Evolutionary conservation across 2,888 invertebrate genomes (phyloP).

Genomic region (Ctena decussata): DNA sequence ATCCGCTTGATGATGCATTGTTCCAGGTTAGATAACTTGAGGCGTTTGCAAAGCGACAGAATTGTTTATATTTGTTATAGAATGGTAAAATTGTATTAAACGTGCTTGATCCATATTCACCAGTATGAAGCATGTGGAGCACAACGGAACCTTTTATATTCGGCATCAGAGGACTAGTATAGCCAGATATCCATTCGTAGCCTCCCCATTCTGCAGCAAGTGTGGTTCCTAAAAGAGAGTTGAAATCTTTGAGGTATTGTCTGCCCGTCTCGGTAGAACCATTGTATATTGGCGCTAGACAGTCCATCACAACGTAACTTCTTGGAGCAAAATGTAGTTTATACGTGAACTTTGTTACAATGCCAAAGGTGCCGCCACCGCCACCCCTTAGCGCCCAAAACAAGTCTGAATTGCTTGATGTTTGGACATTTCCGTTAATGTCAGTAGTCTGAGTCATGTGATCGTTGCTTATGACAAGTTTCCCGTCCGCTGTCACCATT

Average conservation of each 20-base stretch:
- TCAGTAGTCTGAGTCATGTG: conserved; percentile 6
- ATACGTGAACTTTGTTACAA: conserved; percentile 57
- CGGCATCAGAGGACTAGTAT: background rate
- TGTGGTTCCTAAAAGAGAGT: conserved; percentile 26
- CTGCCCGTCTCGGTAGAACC: background rate
- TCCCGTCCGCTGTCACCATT: conserved; percentile 54
- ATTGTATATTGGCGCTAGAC: conserved; percentile 31
- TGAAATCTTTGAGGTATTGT: conserved; percentile 31
- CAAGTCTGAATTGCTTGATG: conserved; percentile 43
- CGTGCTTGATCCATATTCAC: conserved; percentile 39
- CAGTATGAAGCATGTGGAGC: conserved; percentile 40
- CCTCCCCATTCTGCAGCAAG: conserved; percentile 62
- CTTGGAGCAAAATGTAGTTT: conserved; percentile 52
- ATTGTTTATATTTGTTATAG: background rate
- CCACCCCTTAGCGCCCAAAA: conserved; percentile 73
- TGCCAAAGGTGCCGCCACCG: conserved; percentile 65
- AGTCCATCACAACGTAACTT: conserved; percentile 27
- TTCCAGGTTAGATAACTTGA: conserved; percentile 56
- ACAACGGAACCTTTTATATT: conserved; percentile 8
- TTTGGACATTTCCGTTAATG: background rate
- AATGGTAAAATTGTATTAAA: conserved; percentile 42
- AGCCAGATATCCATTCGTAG: conserved; percentile 30
- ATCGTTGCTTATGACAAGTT: conserved; percentile 33
- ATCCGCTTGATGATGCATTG: conserved; percentile 9
- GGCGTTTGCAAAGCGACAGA: conserved; percentile 35